Evolutionary conservation across 1,140 invertebrate genomes (phyloP), one percentile per base, ranked within the genome.

Genomic region (Diorhabda carinulata): DNA sequence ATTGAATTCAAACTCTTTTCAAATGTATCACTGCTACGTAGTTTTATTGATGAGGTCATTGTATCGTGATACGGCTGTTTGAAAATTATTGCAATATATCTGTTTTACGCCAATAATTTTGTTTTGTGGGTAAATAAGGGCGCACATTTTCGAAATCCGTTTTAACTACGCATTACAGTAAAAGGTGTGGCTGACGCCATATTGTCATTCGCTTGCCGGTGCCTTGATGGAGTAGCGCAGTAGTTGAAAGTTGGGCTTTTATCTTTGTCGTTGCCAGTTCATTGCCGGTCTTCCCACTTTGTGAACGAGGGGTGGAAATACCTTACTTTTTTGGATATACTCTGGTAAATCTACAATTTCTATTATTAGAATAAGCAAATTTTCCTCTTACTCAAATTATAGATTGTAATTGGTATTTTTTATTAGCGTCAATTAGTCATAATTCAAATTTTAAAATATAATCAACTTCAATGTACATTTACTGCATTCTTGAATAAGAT

Each of bases 171-270:
- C 77, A 72, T 75, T 74, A 76, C 69, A 71, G 71, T 74, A 71
- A 76, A 79, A 80, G 78, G 78, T 80, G 78, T 80, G 78, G 77
- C 77, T 72, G 78, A 70, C 78, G 78, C 78, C 78, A 80, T 80
- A 72, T 80, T 80, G 77, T 61, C 62, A 71, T 43, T 56, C 43
- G 6, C 66, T 59, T 10, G 60, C 9, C 69, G 59, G 45, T 68
- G 43, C 8, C 43, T 64, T 67, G 66, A 66, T 64, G 64, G 64
- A 43, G 45, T 59, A 52, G 67, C 61, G 68, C 62, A 40, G 57
- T 61, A 58, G 45, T 56, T n/a, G 47, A 52, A 25, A 25, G 25
- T 25, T 25, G 25, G 25, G 25, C 43, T 62, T 57, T 60, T 70
- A 66, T 73, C 67, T 72, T 71, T 61, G 47, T 60, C 65, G 62